phyloP scores from a whole-genome alignment of 2,113 vertebrate species.

The Sander lucioperca region DNA sequence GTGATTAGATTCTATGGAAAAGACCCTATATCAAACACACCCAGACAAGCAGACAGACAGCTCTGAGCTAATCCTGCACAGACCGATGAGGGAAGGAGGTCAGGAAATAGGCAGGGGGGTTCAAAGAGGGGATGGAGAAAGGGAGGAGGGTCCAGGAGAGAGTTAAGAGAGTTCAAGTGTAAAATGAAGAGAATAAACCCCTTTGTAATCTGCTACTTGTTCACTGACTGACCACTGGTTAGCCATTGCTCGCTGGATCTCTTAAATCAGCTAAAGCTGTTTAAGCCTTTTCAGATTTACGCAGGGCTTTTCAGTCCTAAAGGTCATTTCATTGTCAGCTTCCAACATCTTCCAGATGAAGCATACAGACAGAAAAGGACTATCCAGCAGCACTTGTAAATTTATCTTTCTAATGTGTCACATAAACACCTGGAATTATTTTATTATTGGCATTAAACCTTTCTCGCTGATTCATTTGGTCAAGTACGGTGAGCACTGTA shows the following conservation, averaged over 20 bases:
- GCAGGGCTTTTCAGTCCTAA: constrained; percentile 11
- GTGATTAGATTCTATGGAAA: constrained; percentile 43
- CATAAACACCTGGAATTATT: constrained; percentile 34
- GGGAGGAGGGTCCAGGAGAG: constrained; percentile 33
- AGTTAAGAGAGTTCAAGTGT: constrained; percentile 64
- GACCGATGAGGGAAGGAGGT: constrained; percentile 45
- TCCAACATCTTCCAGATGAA: background rate
- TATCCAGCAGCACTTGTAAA: background rate
- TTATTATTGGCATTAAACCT: background rate
- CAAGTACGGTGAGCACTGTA: constrained; percentile 7
- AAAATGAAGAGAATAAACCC: constrained; percentile 61
- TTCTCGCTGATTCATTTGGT: constrained; percentile 3
- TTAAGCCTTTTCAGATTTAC: constrained; percentile 35
- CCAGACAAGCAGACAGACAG: constrained; percentile 41
- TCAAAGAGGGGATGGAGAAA: constrained; percentile 54
- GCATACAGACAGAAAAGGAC: background rate
- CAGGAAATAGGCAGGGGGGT: constrained; percentile 62
- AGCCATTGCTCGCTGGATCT: constrained; percentile 6
- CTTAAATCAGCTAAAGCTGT: constrained; percentile 33
- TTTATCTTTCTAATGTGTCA: background rate
- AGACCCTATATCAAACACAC: constrained; percentile 35
- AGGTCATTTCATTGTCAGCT: constrained; percentile 26
- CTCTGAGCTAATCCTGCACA: constrained; percentile 61
- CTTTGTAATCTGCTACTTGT: constrained; percentile 47
- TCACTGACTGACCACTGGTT: constrained; percentile 18